Base-by-base conservation (phyloP, 2,797 vertebrate species). In the Chaunax sp. region DNA sequence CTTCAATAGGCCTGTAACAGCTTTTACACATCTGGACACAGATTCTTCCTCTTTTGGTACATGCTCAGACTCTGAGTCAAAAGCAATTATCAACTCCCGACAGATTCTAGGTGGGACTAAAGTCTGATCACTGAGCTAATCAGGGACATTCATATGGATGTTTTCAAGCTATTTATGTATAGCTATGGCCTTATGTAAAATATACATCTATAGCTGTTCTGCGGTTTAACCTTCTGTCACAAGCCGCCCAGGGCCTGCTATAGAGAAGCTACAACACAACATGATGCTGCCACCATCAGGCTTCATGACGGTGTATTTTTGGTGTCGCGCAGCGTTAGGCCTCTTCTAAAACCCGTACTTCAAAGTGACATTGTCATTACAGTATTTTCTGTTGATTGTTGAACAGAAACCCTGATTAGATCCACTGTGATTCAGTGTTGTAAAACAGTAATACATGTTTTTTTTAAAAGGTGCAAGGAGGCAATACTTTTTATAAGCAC, bases 241-340 rank as follows among this genome's bases (percentile, higher is more conserved):
- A 38, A 26, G 50, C 16, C 13, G 1, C 20, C 25, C 47, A 15
- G 28, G 33, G 11, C 41, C 20, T 25, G 38, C 53, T 49, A 43
- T 65, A 55, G 20, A 56, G 37, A 66, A 40, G 56, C 65, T 47
- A 67, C 50, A 57, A 52, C 45, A 40, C 76, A 77, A 63, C 72
- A 78, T 77, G 77, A 57, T 69, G 77, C 76, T 83, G 75, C 78
- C 73, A 70, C 77, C 77, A 70, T 44, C 75, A 82, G 75, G 75
- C 45, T 72, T 69, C 55, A 43, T 9, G 26, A 26, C 28, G 35
- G 41, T 41, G 47, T 0, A 6, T 54, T 74, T 72, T 28, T 49
- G 35, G 45, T 55, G 15, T 44, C 9, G n/a, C n/a, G 53, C 23
- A 57, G 49, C 57, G 22, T 61, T 45, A n/a, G 12, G 6, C 35